Evolutionary conservation across 2,113 vertebrate species (phyloP).

Genomic region (Conger conger): DNA sequence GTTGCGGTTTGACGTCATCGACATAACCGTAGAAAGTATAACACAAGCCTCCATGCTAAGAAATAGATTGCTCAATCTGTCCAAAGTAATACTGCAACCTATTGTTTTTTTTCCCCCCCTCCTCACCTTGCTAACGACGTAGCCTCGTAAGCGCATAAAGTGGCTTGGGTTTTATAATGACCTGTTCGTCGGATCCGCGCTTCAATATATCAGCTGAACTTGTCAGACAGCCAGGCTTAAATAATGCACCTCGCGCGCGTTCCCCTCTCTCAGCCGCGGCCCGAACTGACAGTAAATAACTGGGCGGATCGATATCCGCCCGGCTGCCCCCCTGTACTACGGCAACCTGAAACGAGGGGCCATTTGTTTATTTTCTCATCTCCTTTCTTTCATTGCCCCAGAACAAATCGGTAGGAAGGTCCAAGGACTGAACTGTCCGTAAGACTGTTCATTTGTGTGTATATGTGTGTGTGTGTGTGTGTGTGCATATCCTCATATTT

Average conservation of each 20-base stretch:
- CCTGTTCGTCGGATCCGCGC: neutral
- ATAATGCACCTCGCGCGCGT: slow-evolving; percentile 51
- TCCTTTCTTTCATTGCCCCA: slow-evolving; percentile 9
- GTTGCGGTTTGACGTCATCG: too few relatives aligned
- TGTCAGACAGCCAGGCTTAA: slow-evolving; percentile 57
- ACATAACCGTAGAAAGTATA: too few relatives aligned
- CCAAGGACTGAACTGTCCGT: neutral
- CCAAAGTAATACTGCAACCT: neutral
- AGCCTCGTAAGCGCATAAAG: neutral
- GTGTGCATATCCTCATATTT: too few relatives aligned
- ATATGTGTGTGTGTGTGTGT: neutral
- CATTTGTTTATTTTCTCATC: slow-evolving; percentile 52
- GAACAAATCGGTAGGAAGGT: neutral
- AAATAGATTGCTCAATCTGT: neutral
- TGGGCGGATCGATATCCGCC: slow-evolving; percentile 57
- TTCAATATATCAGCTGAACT: slow-evolving; percentile 26
- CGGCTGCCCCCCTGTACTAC: slow-evolving; percentile 46
- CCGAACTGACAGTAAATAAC: slow-evolving; percentile 57
- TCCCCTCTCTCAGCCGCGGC: slow-evolving; percentile 27
- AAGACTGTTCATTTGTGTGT: neutral
- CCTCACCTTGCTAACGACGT: neutral
- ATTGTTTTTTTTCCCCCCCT: neutral
- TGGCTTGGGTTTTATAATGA: neutral
- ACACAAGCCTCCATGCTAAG: neutral
- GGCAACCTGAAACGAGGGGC: slow-evolving; percentile 39